phyloP scores from a whole-genome alignment of 2,113 vertebrate genomes.

The Myotis lucifugus region DNA sequence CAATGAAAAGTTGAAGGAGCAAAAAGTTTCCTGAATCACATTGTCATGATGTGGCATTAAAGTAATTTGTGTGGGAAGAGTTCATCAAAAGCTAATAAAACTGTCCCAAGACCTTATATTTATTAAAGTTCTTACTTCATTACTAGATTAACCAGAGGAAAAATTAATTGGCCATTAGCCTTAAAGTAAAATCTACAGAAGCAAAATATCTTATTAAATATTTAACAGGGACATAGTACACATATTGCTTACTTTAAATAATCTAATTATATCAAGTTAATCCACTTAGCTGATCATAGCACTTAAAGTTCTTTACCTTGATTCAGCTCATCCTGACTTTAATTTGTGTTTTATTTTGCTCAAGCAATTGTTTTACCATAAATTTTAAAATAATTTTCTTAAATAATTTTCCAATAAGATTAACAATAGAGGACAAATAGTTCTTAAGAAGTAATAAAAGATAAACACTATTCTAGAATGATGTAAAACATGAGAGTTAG shows the following conservation, averaged over 20 bases:
- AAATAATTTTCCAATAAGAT: conserved; percentile 13
- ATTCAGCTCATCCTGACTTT: not conserved
- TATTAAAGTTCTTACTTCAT: conserved; percentile 45
- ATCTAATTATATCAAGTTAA: conserved; percentile 36
- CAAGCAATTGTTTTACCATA: not conserved
- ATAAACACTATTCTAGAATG: not conserved
- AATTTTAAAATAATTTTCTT: not conserved
- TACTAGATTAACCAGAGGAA: not conserved
- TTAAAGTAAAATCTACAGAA: conserved; percentile 44
- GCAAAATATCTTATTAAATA: conserved; percentile 39
- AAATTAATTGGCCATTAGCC: conserved; percentile 35
- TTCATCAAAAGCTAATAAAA: not conserved
- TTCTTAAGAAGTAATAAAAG: not conserved
- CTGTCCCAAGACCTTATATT: not conserved
- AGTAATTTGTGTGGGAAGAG: not conserved
- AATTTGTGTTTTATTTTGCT: conserved; percentile 1
- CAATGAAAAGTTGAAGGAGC: not conserved
- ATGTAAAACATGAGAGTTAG: not conserved
- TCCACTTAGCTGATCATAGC: not conserved
- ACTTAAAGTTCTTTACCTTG: conserved; percentile 1
- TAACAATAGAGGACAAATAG: not conserved
- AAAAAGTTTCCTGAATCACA: not conserved
- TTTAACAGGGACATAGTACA: not conserved
- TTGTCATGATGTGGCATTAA: not conserved
- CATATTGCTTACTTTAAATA: conserved; percentile 28